Evolutionary conservation across 2,888 invertebrate species (phyloP).

Genomic region (Chrysopilus asiliformis): DNA sequence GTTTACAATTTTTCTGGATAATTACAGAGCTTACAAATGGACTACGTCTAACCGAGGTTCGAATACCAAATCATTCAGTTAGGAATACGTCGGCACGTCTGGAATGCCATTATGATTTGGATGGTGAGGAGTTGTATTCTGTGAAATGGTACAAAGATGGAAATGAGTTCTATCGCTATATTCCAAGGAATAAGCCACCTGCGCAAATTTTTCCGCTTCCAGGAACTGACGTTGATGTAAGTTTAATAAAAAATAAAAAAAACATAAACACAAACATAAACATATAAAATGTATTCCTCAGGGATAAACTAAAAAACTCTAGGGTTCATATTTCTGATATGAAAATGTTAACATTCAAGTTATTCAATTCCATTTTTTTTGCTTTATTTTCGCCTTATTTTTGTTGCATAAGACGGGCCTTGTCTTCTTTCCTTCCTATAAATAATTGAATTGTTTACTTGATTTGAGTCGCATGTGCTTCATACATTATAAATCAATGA

Average conservation of each 20-base stretch:
- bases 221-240: conserved; percentile 76
- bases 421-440: no score
- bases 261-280: no score
- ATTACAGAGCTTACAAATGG: conserved; percentile 39
- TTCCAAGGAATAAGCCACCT: conserved; percentile 69
- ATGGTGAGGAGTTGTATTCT: conserved; percentile 69
- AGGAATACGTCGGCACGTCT: conserved; percentile 60
- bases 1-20: background rate
- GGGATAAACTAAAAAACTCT: no score
- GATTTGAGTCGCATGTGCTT: no score
- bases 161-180: conserved; percentile 76
- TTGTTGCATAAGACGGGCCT: no score
- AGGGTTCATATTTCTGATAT: no score
- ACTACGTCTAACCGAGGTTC: conserved; percentile 60
- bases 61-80: conserved; percentile 69
- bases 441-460: no score
- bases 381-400: no score
- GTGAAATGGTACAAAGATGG: conserved; percentile 91
- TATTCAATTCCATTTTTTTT: no score
- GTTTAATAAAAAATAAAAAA: conserved; percentile 36
- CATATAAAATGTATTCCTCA: background rate
- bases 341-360: no score
- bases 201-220: conserved; percentile 63
- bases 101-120: conserved; percentile 72
- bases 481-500: no score